Base-by-base conservation (phyloP, 1,140 invertebrate species). In the Bombus sibiricus region DNA sequence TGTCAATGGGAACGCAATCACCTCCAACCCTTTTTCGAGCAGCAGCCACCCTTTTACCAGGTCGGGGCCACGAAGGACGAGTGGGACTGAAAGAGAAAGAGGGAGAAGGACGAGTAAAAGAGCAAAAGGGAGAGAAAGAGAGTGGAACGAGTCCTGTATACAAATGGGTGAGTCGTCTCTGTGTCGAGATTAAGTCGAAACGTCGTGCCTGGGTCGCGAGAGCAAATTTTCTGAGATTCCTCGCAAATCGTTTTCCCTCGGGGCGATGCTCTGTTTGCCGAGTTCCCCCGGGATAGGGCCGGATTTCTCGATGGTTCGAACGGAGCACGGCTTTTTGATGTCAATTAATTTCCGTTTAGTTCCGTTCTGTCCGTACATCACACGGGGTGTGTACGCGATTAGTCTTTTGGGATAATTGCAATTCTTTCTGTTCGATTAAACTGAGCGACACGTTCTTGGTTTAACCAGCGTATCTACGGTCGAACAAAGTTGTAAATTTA, bases 1-100 rank as follows among this genome's bases (percentile, higher is more conserved):
- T 92, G 93, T 93, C 92, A 93, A 94, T 93, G 89, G 90, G 89
- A 94, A 92, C 81, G 90, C 92, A 90, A 93, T 94, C 91, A 87
- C 89, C 88, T 84, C 74, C 80, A 86, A 89, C 81, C 83, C 86
- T 85, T 89, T 88, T 86, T 81, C 81, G 47, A 83, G 57, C 73
- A n/a, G 59, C 74, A 25, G 68, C 57, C 81, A 62, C 81, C 83
- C 80, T 83, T 74, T 86, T 62, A n/a, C 53, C 15, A 41, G 41
- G 53, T 39, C 25, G 74, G 47, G 1, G 47, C 47, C 47, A 53
- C 79, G 18, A 32, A 53, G 66, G 64, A 37, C 53, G 32, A 53
- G 47, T 53, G 18, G 18, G 47, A 8, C 25, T 13, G 41, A 68
- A 53, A 72, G 34, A 62, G 47, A 47, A n/a, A 43, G 64, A 74